Evolutionary conservation across 2,888 invertebrate species (phyloP).

Genomic region (Polia nebulosa): DNA sequence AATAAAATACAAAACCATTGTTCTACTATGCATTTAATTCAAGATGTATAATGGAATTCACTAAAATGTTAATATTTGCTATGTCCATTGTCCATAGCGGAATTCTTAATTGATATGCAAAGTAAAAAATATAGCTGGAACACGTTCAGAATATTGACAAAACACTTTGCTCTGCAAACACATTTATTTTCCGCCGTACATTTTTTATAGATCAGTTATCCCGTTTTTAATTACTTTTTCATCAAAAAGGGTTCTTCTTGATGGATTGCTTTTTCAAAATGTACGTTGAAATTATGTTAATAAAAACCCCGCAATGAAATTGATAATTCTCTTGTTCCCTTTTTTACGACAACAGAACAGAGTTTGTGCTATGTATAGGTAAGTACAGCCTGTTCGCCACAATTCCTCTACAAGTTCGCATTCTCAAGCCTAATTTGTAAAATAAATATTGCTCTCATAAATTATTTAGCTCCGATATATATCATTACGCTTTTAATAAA

Average conservation of each 20-base stretch:
- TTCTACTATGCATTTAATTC: not conserved
- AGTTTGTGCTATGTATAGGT: slow-evolving; percentile 5
- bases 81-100: slow-evolving; percentile 1
- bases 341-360: slow-evolving; percentile 23
- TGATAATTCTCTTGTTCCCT: slow-evolving; percentile 19
- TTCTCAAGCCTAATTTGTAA: slow-evolving; percentile 55
- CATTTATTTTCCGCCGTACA: slow-evolving; percentile 32
- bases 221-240: slow-evolving; percentile 56
- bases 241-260: slow-evolving; percentile 51
- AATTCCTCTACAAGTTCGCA: slow-evolving; percentile 24
- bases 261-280: slow-evolving; percentile 48
- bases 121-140: slow-evolving; percentile 38
- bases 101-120: slow-evolving; percentile 45
- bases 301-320: slow-evolving; percentile 46
- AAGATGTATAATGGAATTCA: slow-evolving; percentile 14
- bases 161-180: slow-evolving; percentile 53
- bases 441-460: slow-evolving; percentile 64
- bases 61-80: not conserved
- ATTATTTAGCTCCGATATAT: slow-evolving; percentile 59
- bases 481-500: slow-evolving; percentile 64
- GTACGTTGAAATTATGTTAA: slow-evolving; percentile 28
- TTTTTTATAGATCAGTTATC: slow-evolving; percentile 41
- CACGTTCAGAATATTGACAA: slow-evolving; percentile 44
- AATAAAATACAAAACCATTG: not conserved
- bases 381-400: slow-evolving; percentile 7